Percentiles rank a stretch among this genome's conserved stretches.
These are phyloP conservation scores for Plagodis dolabraria DNA, from an alignment of 2,888 invertebrate species.

Conservation along the genomic window DNA sequence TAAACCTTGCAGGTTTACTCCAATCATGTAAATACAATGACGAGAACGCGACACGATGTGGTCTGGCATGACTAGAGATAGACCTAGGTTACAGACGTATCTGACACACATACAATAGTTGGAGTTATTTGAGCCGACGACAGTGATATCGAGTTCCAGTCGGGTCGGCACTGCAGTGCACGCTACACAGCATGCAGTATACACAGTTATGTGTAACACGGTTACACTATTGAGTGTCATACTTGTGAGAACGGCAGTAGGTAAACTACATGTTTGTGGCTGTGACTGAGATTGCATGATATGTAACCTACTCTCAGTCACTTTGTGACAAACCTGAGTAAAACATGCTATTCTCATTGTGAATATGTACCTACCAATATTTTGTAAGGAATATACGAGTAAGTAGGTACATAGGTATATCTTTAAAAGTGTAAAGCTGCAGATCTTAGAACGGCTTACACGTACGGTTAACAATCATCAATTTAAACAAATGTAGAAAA, in stretches of 20 bases:
- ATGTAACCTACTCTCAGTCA: constrained; percentile 1
- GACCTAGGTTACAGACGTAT: constrained; percentile 1
- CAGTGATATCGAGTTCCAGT: constrained; percentile 19
- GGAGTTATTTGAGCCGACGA: constrained; percentile 15
- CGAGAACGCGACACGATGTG: constrained; percentile 15
- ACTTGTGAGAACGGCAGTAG: not conserved
- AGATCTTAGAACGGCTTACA: no score
- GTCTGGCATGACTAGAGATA: constrained; percentile 8
- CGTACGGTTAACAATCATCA: no score
- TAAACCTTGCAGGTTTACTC: constrained; percentile 7
- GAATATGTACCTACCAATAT: no score
- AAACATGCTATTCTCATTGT: not conserved
- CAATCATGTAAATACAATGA: constrained; percentile 11
- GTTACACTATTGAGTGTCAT: constrained; percentile 9
- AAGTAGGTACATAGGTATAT: no score
- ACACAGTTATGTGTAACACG: constrained; percentile 18
- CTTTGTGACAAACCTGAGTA: constrained; percentile 8
- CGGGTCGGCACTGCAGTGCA: constrained; percentile 4
- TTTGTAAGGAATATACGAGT: no score
- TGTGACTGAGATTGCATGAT: constrained; percentile 6
- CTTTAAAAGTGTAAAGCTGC: no score
- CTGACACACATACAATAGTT: constrained; percentile 19
- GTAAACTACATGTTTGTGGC: not conserved
- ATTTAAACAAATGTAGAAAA: no score
- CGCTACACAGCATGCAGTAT: constrained; percentile 6